These are phyloP conservation scores for Poeciliopsis turneri DNA, from an alignment of 2,797 vertebrate species.

Conservation along the genomic window DNA sequence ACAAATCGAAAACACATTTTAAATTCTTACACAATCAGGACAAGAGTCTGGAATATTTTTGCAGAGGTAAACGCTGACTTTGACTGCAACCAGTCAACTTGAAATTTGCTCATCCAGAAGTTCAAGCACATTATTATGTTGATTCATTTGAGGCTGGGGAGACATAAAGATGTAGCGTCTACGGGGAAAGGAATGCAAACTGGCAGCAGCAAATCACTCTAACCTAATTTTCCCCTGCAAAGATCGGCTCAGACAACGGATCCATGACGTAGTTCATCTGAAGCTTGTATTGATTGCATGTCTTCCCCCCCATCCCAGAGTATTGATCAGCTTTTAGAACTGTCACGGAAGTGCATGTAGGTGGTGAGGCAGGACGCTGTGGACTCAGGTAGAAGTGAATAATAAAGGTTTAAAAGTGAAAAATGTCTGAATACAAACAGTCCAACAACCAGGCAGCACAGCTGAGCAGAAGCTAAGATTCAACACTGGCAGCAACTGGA, in stretches of 20 bases:
- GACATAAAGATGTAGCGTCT: constrained; percentile 6
- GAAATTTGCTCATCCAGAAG: constrained; percentile 28
- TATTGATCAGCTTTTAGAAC: constrained; percentile 31
- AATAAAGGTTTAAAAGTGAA: too few relatives aligned
- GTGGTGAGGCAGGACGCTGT: too few relatives aligned
- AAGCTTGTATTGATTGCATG: constrained; percentile 49
- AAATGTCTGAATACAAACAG: too few relatives aligned
- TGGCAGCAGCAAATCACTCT: constrained; percentile 40
- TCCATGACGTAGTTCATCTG: constrained; percentile 50
- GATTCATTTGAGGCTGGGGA: constrained; percentile 4
- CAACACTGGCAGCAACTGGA: too few relatives aligned
- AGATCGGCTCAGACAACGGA: constrained; percentile 45
- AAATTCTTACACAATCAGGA: neutral
- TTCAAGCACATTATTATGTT: constrained; percentile 2
- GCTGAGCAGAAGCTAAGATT: too few relatives aligned
- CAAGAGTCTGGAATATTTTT: constrained; percentile 8
- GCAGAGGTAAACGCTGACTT: constrained; percentile 3
- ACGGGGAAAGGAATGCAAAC: constrained; percentile 36
- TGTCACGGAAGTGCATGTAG: too few relatives aligned
- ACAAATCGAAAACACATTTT: constrained; percentile 10
- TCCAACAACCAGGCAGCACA: too few relatives aligned
- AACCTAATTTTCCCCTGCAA: constrained; percentile 33
- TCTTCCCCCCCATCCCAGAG: constrained; percentile 13
- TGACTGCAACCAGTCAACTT: constrained; percentile 4
- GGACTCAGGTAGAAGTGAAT: too few relatives aligned